These are phyloP conservation scores for Hoplodrina ambigua DNA, from an alignment of 2,888 invertebrate genomes.

Conservation along the genomic window DNA sequence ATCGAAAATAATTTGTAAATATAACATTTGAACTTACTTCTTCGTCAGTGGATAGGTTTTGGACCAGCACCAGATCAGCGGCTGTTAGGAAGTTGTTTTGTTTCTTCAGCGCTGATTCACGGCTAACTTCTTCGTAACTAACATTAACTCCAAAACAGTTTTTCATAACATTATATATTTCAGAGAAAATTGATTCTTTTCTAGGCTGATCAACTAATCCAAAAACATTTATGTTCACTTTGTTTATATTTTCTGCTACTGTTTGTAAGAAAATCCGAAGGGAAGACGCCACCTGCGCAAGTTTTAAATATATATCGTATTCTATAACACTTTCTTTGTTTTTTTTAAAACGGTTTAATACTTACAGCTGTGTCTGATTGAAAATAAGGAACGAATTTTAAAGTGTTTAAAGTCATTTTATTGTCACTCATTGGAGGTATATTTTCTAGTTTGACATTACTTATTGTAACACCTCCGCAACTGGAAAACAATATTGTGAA, in stretches of 20 bases:
- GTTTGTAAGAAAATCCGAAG: constrained; percentile 65
- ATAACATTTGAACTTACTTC: constrained; percentile 42
- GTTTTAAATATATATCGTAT: too few relatives aligned
- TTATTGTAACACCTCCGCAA: constrained; percentile 70
- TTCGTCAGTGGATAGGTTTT: constrained; percentile 59
- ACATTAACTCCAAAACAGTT: constrained; percentile 47
- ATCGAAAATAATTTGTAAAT: neutral
- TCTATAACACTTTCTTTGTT: too few relatives aligned
- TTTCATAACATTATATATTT: constrained; percentile 41
- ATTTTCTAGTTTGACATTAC: constrained; percentile 60
- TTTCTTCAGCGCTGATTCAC: constrained; percentile 14
- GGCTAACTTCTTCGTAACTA: constrained; percentile 48
- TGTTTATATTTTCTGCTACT: constrained; percentile 66
- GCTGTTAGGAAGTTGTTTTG: constrained; percentile 24
- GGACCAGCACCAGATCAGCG: constrained; percentile 59
- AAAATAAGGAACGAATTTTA: constrained; percentile 55
- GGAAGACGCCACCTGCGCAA: constrained; percentile 53
- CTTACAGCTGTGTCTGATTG: constrained; percentile 55
- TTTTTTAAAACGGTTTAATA: constrained; percentile 1
- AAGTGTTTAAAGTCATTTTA: constrained; percentile 46
- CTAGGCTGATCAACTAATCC: constrained; percentile 43
- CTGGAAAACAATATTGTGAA: constrained; percentile 46
- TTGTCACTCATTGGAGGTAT: constrained; percentile 39
- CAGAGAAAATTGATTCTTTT: constrained; percentile 39
- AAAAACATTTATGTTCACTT: constrained; percentile 55